A percentile compares a stretch with the other conserved stretches of the same genome.
phyloP scores from a whole-genome alignment of 2,113 vertebrate species.

The Cinclus mexicanus region DNA sequence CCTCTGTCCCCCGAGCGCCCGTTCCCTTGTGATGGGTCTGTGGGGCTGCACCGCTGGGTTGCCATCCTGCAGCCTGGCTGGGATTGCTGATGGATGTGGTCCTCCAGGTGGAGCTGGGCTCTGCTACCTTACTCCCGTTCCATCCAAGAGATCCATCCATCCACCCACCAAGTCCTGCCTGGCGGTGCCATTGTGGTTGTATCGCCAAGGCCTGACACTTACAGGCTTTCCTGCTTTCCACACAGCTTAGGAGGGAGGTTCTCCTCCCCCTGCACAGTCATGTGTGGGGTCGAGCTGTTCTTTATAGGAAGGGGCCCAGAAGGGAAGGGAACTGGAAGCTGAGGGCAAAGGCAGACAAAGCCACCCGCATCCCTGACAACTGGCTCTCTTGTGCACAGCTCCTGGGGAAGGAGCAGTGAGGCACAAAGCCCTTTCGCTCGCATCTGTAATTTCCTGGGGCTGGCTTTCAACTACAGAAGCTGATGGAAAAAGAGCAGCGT shows the following conservation, averaged over 20 bases:
- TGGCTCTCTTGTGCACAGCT: neutral
- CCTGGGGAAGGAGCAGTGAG: neutral
- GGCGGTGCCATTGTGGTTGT: neutral
- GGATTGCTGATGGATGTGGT: neutral
- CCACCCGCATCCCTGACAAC: neutral
- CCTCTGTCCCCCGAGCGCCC: accelerated
- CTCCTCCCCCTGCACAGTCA: neutral
- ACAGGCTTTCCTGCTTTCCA: neutral
- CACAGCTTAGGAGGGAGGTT: neutral
- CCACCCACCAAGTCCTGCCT: neutral
- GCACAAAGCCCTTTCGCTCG: neutral
- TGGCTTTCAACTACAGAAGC: neutral
- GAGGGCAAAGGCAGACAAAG: slow-evolving; percentile 4
- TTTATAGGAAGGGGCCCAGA: neutral
- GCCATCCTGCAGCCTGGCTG: neutral
- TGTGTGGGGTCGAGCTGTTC: neutral
- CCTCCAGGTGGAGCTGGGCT: neutral
- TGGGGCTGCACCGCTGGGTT: accelerated
- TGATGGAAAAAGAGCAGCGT: neutral
- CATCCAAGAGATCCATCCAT: neutral
- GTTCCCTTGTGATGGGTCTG: neutral
- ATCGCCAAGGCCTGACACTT: neutral
- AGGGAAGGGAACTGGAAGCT: slow-evolving; percentile 9
- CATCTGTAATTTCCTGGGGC: neutral
- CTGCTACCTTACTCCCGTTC: neutral